Evolutionary conservation across 2,113 vertebrate genomes (phyloP).

Genomic region (Ciconia stormi): DNA sequence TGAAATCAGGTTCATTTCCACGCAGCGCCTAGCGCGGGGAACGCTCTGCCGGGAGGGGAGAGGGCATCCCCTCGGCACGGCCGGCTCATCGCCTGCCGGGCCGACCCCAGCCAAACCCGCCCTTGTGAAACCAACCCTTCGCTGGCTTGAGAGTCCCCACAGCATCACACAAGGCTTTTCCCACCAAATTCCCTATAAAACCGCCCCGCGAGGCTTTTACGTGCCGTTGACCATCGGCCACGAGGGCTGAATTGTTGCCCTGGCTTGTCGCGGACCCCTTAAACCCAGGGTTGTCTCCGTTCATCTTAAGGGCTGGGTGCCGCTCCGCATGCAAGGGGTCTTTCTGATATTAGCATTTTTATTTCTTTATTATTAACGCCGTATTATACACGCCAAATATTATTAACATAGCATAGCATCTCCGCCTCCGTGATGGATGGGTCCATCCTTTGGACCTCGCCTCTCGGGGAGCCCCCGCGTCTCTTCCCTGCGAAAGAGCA

Average conservation of each 20-base stretch:
- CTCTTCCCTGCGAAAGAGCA: not conserved
- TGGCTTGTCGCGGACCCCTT: not conserved
- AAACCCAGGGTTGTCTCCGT: not conserved
- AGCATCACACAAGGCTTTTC: not conserved
- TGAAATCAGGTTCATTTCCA: not conserved
- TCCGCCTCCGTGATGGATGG: not conserved
- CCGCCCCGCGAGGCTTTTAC: not conserved
- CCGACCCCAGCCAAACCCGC: not conserved
- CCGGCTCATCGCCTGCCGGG: not conserved
- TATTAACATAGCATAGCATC: too few species aligned
- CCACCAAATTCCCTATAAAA: not conserved
- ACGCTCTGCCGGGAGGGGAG: not conserved
- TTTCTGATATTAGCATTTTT: not conserved
- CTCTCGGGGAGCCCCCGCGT: not conserved
- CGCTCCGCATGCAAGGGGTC: fast-evolving
- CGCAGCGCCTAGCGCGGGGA: fast-evolving
- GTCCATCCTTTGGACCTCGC: not conserved
- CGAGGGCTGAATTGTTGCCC: not conserved
- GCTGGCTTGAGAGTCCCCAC: not conserved
- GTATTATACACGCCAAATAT: too few species aligned
- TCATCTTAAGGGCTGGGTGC: not conserved
- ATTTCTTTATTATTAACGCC: not conserved
- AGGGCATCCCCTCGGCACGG: not conserved
- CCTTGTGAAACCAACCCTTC: not conserved
- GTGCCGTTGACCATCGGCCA: fast-evolving